Evolutionary conservation across 2,888 invertebrate species (phyloP).

Genomic region (Phalangium opilio): DNA sequence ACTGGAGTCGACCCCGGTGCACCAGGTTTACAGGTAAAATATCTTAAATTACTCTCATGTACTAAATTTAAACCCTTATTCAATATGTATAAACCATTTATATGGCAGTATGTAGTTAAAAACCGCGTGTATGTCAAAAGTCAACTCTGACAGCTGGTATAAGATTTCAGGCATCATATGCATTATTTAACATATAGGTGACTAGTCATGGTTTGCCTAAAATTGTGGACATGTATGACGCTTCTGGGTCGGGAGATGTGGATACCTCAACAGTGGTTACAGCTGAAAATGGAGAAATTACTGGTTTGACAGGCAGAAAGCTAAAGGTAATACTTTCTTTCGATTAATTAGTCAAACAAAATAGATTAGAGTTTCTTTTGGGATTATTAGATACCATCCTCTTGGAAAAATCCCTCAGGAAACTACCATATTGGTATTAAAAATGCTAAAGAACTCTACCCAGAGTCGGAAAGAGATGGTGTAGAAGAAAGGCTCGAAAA

Average conservation of each 20-base stretch:
- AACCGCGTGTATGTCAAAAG: no score
- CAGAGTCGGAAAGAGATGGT: slow-evolving; percentile 65
- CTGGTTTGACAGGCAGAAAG: slow-evolving; percentile 69
- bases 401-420: slow-evolving; percentile 69
- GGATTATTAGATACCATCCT: slow-evolving; percentile 60
- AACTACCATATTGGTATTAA: slow-evolving; percentile 76
- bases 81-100: no score
- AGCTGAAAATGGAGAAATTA: slow-evolving; percentile 52
- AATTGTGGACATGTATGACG: slow-evolving; percentile 86
- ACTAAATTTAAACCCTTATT: no score
- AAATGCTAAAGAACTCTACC: slow-evolving; percentile 70
- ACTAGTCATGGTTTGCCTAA: slow-evolving; percentile 62
- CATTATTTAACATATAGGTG: not conserved
- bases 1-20: slow-evolving; percentile 96
- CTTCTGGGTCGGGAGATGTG: slow-evolving; percentile 93
- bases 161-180: no score
- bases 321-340: slow-evolving; percentile 53
- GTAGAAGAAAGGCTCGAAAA: slow-evolving; percentile 33
- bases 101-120: no score
- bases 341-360: no score
- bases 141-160: no score
- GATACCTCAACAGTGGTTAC: slow-evolving; percentile 64
- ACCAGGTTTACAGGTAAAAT: slow-evolving; percentile 62
- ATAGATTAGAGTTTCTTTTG: slow-evolving; percentile 19
- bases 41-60: not conserved